A percentile compares a stretch with the other conserved stretches of the same genome.
Conservation (phyloP, 2,797 vertebrate species). For the Streptopelia turtur region DNA sequence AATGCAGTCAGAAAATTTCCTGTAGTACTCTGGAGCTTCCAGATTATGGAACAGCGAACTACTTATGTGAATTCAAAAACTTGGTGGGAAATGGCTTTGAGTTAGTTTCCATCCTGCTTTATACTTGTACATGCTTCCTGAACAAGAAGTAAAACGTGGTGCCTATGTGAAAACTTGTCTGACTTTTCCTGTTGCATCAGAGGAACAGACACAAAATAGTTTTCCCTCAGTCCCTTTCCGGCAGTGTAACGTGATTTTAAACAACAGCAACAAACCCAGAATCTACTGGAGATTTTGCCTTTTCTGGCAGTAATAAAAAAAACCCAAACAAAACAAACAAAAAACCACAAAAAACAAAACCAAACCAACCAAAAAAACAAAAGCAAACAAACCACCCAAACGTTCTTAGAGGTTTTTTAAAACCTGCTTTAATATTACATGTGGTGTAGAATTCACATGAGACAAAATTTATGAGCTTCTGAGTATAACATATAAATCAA, state of each 20-base stretch:
- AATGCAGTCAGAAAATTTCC: not conserved
- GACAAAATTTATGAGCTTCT: not conserved
- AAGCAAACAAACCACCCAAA: not conserved
- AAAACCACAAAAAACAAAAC: not conserved
- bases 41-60: not conserved
- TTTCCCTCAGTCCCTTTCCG: not conserved
- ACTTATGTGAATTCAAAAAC: not conserved
- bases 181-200: accelerated
- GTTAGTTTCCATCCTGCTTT: not conserved
- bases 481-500: not conserved
- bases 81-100: not conserved
- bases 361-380: no score
- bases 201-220: not conserved
- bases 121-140: not conserved
- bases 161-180: not conserved
- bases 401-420: not conserved
- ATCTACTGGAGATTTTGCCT: not conserved
- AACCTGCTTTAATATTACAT: not conserved
- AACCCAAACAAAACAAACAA: not conserved
- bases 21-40: not conserved
- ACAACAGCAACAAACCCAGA: not conserved
- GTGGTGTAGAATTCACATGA: not conserved
- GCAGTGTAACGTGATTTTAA: not conserved
- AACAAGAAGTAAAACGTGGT: not conserved
- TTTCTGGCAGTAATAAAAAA: not conserved